Percentiles rank a stretch among this genome's conserved stretches.
These are phyloP conservation scores for Zootermopsis nevadensis DNA, from an alignment of 2,888 invertebrate species.

Conservation along the genomic window DNA sequence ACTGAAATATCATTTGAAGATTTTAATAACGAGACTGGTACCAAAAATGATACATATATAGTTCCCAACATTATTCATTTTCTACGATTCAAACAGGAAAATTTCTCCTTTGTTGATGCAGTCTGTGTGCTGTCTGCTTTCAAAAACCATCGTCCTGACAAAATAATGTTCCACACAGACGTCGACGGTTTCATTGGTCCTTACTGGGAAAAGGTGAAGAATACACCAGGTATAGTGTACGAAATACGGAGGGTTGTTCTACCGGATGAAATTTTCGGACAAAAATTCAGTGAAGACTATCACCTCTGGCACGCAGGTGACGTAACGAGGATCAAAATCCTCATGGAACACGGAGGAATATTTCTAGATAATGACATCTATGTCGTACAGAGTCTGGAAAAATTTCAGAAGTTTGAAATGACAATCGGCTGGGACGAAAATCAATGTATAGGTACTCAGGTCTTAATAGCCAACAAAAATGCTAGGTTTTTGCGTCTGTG, in stretches of 20 bases:
- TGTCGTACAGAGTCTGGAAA: constrained; percentile 59
- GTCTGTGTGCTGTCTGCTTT: constrained; percentile 15
- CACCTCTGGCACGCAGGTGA: constrained; percentile 60
- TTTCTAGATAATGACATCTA: constrained; percentile 60
- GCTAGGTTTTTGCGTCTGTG: constrained; percentile 60
- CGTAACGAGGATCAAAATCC: constrained; percentile 59
- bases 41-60: neutral
- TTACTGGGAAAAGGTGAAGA: constrained; percentile 54
- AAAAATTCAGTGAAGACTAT: constrained; percentile 57
- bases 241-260: neutral
- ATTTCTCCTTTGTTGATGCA: constrained; percentile 4
- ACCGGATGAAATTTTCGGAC: constrained; percentile 57
- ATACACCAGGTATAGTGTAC: neutral
- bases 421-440: constrained; percentile 60
- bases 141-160: constrained; percentile 57
- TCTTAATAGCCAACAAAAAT: constrained; percentile 59
- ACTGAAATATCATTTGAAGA: neutral
- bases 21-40: constrained; percentile 20
- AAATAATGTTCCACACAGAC: constrained; percentile 59
- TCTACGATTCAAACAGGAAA: neutral
- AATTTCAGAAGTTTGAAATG: constrained; percentile 60
- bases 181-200: constrained; percentile 54
- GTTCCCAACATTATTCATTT: constrained; percentile 30
- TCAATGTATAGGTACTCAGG: constrained; percentile 59
- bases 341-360: constrained; percentile 61